Evolutionary conservation across 2,888 invertebrate genomes (phyloP).

Genomic region (Auanema sp.): DNA sequence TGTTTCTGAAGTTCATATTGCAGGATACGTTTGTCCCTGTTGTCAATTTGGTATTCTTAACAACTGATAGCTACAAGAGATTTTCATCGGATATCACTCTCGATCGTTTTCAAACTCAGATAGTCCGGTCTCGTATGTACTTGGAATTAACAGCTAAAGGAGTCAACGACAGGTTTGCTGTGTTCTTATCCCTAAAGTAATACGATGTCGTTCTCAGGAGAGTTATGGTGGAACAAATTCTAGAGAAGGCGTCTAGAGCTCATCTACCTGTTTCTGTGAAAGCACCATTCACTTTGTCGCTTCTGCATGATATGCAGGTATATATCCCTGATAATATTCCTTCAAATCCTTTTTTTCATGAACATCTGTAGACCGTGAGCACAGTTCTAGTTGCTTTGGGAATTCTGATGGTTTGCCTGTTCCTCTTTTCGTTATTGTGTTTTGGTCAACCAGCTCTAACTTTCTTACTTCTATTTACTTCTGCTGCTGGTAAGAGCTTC

Average conservation of each 20-base stretch:
- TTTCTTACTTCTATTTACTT: constrained; percentile 39
- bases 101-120: constrained; percentile 53
- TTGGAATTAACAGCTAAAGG: constrained; percentile 60
- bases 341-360: constrained; percentile 6
- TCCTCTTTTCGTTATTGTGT: constrained; percentile 38
- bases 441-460: constrained; percentile 51
- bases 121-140: constrained; percentile 56
- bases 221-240: constrained; percentile 19
- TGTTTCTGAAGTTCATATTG: too few relatives aligned
- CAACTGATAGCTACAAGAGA: constrained; percentile 48
- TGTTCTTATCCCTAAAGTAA: too few relatives aligned
- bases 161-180: constrained; percentile 42
- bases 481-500: constrained; percentile 25
- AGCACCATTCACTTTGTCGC: constrained; percentile 55
- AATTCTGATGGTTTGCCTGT: constrained; percentile 31
- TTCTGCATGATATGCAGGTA: constrained; percentile 58
- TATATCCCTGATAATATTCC: neutral
- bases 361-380: constrained; percentile 28
- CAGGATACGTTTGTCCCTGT: constrained; percentile 63
- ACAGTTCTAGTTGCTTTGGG: constrained; percentile 41
- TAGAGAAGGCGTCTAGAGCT: constrained; percentile 39
- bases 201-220: neutral
- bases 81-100: constrained; percentile 56
- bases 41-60: constrained; percentile 60
- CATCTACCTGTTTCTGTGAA: constrained; percentile 52